These are phyloP conservation scores for Eilema griseolum DNA, from an alignment of 2,888 invertebrate genomes.

Conservation along the genomic window DNA sequence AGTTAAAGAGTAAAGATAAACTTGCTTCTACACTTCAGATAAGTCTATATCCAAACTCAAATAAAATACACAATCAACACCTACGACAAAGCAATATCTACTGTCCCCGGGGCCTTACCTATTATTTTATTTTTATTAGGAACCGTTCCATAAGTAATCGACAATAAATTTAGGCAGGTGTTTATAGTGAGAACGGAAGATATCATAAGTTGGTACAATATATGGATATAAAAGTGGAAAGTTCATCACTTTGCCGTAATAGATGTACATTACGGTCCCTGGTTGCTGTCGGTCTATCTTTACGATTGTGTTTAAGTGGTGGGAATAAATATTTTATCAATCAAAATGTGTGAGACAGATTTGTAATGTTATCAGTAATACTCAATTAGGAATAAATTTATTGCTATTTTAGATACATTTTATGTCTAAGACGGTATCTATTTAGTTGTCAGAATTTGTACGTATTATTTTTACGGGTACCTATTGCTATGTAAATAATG, in stretches of 20 bases:
- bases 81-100: neutral
- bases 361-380: constrained; percentile 29
- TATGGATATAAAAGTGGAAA: constrained; percentile 52
- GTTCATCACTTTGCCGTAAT: constrained; percentile 48
- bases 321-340: constrained; percentile 29
- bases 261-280: constrained; percentile 8
- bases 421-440: neutral
- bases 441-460: constrained; percentile 5
- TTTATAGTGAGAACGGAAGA: constrained; percentile 56
- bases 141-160: constrained; percentile 53
- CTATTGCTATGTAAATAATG: too few relatives aligned
- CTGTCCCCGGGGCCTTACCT: constrained; percentile 25
- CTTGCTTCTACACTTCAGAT: neutral
- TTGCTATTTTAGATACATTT: constrained; percentile 3
- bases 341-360: constrained; percentile 22
- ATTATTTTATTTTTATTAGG: constrained; percentile 63
- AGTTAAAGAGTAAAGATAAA: neutral
- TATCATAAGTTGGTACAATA: constrained; percentile 44
- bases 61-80: constrained; percentile 12
- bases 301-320: constrained; percentile 19
- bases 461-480: neutral
- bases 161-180: constrained; percentile 69
- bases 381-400: constrained; percentile 12
- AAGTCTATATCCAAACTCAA: constrained; percentile 3
- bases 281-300: constrained; percentile 19